Conservation (phyloP, 1,140 invertebrate species). For the Melanaphis sacchari region DNA sequence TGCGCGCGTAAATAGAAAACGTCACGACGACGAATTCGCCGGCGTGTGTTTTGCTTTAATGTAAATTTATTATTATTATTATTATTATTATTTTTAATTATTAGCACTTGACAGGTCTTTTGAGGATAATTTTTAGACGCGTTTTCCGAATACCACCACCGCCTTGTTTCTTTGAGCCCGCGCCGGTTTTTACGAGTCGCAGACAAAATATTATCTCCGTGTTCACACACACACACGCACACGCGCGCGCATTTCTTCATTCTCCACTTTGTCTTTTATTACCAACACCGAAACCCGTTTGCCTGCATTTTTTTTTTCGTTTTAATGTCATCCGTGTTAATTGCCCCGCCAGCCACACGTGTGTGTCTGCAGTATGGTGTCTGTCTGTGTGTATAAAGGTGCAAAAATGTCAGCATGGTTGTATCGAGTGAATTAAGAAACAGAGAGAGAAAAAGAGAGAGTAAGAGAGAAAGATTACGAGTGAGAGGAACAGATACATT, state of each 20-base stretch:
- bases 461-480: background rate
- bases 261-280: slow-evolving; percentile 42
- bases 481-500: too few relatives aligned
- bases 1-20: background rate
- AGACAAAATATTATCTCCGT: slow-evolving; percentile 42
- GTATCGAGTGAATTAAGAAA: background rate
- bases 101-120: slow-evolving; percentile 20
- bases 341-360: slow-evolving; percentile 7
- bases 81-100: slow-evolving; percentile 34
- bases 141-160: slow-evolving; percentile 25
- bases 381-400: slow-evolving; percentile 21
- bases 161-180: background rate
- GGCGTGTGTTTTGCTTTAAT: background rate
- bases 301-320: slow-evolving; percentile 48
- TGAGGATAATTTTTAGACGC: slow-evolving; percentile 32
- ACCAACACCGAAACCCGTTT: slow-evolving; percentile 54
- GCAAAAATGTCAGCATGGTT: background rate
- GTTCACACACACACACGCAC: background rate
- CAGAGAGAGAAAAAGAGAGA: background rate
- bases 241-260: background rate
- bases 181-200: slow-evolving; percentile 20
- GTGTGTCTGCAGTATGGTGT: background rate
- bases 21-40: background rate
- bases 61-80: background rate
- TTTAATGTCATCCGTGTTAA: slow-evolving; percentile 57